phyloP scores from a whole-genome alignment of 2,888 invertebrate genomes.

The Drosophila austrosaltans region DNA sequence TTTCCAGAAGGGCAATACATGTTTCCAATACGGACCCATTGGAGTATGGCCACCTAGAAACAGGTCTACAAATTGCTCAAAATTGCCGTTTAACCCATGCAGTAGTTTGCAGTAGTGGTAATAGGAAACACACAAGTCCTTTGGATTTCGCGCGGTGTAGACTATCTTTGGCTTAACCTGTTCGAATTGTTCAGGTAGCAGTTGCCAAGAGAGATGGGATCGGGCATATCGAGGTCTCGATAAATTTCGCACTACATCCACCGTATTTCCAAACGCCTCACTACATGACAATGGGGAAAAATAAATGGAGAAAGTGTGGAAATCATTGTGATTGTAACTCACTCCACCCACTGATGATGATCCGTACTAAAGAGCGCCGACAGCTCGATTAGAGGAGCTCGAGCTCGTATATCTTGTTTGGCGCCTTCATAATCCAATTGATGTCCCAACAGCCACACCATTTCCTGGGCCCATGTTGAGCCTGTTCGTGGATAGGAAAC shows the following conservation, averaged over 20 bases:
- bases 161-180: constrained; percentile 91
- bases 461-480: constrained; percentile 97
- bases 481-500: constrained; percentile 95
- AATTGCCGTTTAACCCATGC: constrained; percentile 87
- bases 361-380: constrained; percentile 87
- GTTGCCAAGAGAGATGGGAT: constrained; percentile 89
- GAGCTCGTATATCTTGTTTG: constrained; percentile 85
- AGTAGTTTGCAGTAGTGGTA: constrained; percentile 91
- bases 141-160: constrained; percentile 94
- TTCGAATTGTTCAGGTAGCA: constrained; percentile 88
- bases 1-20: constrained; percentile 89
- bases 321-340: constrained; percentile 73
- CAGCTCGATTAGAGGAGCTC: constrained; percentile 91
- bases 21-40: constrained; percentile 87
- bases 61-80: constrained; percentile 90
- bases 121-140: constrained; percentile 94
- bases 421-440: constrained; percentile 91
- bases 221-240: constrained; percentile 90
- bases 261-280: constrained; percentile 87
- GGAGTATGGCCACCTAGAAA: constrained; percentile 88
- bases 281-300: constrained; percentile 43
- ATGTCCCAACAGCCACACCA: constrained; percentile 94
- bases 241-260: constrained; percentile 88
- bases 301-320: constrained; percentile 11
- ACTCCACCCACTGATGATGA: constrained; percentile 86